Base-by-base conservation (phyloP, 2,797 vertebrate genomes). In the Karalla daura region DNA sequence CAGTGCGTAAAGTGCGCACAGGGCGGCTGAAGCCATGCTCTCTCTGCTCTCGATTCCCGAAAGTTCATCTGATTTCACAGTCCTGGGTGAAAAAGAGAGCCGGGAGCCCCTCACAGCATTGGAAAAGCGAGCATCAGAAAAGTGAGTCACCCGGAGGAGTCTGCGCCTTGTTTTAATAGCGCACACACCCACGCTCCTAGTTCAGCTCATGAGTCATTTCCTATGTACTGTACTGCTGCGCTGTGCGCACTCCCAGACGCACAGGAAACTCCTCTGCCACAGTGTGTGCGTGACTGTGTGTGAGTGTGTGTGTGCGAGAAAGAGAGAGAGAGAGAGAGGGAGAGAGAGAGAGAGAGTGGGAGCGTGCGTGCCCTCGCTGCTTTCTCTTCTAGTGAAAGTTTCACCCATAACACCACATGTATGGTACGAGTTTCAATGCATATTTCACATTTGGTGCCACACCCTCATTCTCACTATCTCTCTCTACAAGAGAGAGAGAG, bases 161-260 rank as follows among this genome's bases (percentile, higher is more conserved):
- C 89, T 87, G 89, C 86, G 88, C 88, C 92, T 85, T 92, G 93
- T 92, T 94, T 93, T 94, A 94, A 93, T 66, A 90, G 91, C 65
- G 91, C 85, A 92, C 92, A 94, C 93, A 92, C 93, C 93, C 93
- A 94, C 93, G 91, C 93, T 68, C 60, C 80, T 88, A 84, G 81
- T 78, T 83, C 90, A 85, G 54, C 88, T 83, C 85, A 86, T 94
- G 93, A 94, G 83, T 94, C 93, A 94, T 91, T 94, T 94, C 93
- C 93, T 89, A 88, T 93, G 87, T 81, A 86, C 86, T 89, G 87
- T 81, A 85, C 76, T 58, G 78, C 87, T 79, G 72, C 64, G 83
- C 78, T 75, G 82, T 14, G 78, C 73, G 75, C 75, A 62, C 83
- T 70, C 60, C 62, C 70, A 41, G 79, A 70, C 77, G 73, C 82